A percentile compares a stretch with the other conserved stretches of the same genome.
Conservation (phyloP, 2,113 vertebrate genomes). For the Eulemur rufifrons region DNA sequence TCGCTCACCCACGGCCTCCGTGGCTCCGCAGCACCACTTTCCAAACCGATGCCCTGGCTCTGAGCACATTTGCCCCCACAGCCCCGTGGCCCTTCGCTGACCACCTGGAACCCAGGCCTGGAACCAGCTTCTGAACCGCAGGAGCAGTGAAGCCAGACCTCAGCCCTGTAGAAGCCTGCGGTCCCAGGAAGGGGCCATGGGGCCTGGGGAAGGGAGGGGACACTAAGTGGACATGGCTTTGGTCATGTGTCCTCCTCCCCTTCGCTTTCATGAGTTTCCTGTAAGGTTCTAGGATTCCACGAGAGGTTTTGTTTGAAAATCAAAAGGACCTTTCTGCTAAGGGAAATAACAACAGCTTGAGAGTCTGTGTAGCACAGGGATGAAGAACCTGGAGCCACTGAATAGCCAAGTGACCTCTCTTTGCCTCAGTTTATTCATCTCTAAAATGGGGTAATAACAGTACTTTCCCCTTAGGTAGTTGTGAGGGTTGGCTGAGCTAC, state of each 20-base stretch:
- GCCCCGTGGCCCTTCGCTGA: background rate
- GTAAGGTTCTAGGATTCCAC: background rate
- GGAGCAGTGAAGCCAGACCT: background rate
- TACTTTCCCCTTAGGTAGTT: background rate
- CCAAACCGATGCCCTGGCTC: background rate
- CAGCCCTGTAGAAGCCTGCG: background rate
- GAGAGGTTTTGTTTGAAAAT: background rate
- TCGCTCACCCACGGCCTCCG: background rate
- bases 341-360: background rate
- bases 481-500: background rate
- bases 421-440: background rate
- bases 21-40: background rate
- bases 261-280: background rate
- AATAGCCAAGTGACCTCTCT: background rate
- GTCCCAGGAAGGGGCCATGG: background rate
- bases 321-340: background rate
- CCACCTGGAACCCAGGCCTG: background rate
- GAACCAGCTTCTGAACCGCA: background rate
- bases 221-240: background rate
- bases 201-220: background rate
- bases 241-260: background rate
- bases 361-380: background rate
- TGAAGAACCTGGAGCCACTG: background rate
- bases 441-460: background rate
- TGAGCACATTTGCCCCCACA: background rate